Base-by-base conservation (phyloP, 2,113 vertebrate species). In the human (Homo sapiens) region DNA sequence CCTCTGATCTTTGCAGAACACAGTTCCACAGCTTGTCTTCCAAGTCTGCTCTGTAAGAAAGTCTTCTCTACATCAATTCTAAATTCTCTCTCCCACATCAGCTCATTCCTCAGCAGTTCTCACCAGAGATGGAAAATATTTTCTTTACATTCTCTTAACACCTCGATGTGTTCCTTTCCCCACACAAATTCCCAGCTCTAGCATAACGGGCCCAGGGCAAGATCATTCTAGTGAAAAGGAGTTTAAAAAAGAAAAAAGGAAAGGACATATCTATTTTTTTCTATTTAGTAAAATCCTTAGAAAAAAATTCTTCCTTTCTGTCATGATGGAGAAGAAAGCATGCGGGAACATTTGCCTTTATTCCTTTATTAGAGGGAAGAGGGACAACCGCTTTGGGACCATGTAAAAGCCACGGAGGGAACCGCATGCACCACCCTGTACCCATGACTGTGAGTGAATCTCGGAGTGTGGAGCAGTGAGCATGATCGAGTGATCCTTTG, bases 401-500 rank as follows among this genome's bases (percentile, higher is more conserved):
- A 66, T 52, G 17, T 48, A 11, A 18, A 27, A 45, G 72, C 38
- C n/a, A 40, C 38, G 3, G 48, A 72, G 72, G 13, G 88, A 43
- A 30, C 66, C 10, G 18, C 14, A 1, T 0, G 20, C 45, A 2
- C 23, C 25, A 1, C 43, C 61, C 57, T 11, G 50, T 64, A 11
- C 20, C 17, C 5, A 0, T 7, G 14, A 4, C 45, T 9, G 25
- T 9, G 55, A 68, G 12, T 11, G 52, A 43, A 45, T 40, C 3
- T 13, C 32, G 0, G 18, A 22, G 43, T 35, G n/a, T 3, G 85
- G 38, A 45, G 23, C 38, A 11, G 45, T 0, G 4, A 6, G 48
- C 18, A 2, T 0, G 18, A 14, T 0, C 0, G 0, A 6, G 43
- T 22, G 4, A 30, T 9, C 64, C 23, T 25, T 7, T 8, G 20